phyloP scores from a whole-genome alignment of 2,888 invertebrate genomes.

The Cacoxenus indagator region DNA sequence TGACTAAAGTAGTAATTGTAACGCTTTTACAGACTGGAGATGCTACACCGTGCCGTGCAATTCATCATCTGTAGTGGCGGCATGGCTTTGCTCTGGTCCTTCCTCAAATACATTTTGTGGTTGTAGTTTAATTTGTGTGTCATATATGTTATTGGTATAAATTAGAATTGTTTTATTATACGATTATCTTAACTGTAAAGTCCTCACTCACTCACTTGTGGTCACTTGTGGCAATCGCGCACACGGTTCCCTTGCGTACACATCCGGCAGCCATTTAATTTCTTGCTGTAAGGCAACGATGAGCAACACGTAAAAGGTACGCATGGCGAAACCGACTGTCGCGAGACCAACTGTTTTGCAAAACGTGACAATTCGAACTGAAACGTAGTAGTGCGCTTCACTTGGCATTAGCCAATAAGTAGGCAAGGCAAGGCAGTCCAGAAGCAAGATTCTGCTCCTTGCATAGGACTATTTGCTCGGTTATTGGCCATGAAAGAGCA shows the following conservation, averaged over 20 bases:
- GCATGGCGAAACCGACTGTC: neutral
- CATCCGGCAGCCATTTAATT: neutral
- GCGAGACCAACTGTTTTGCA: neutral
- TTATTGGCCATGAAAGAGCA: neutral
- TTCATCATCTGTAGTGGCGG: slow-evolving; percentile 43
- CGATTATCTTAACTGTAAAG: neutral
- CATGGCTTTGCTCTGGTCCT: slow-evolving; percentile 37
- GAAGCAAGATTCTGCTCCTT: neutral
- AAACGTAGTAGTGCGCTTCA: neutral
- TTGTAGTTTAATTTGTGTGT: neutral
- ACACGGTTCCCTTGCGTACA: neutral
- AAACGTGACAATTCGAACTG: slow-evolving; percentile 8
- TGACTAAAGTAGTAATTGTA: neutral
- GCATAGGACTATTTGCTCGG: neutral
- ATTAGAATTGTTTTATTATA: neutral
- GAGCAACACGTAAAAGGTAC: neutral
- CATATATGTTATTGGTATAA: neutral
- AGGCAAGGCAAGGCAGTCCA: neutral
- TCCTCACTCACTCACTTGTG: neutral
- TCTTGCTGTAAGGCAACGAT: neutral
- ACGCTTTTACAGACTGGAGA: slow-evolving; percentile 43
- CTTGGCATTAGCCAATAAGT: no score
- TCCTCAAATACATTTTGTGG: neutral
- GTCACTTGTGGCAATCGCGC: neutral
- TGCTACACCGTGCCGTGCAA: slow-evolving; percentile 54